Base-by-base conservation (phyloP, 2,888 invertebrate genomes). In the Megamerina dolium region DNA sequence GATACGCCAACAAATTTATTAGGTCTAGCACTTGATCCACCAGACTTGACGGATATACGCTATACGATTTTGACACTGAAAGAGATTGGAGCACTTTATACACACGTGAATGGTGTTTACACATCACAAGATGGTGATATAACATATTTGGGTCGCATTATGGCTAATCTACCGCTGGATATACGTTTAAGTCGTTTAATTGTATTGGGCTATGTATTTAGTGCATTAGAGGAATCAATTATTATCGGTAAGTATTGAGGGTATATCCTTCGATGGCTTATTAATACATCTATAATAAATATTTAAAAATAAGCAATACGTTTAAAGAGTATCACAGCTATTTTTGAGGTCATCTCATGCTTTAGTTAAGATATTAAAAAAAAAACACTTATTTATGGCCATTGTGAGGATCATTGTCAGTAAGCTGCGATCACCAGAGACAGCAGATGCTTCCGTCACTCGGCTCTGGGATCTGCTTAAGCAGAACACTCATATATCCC, bases 11-110 rank as follows among this genome's bases (percentile, higher is more conserved):
- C 76, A 27, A 81, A 85, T 21, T 77, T 95, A 20, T 73, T 96
- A 0, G 90, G 87, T 0, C 70, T 89, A 21, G 88, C 93, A 2
- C 75, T 96, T 68, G 84, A 89, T 58, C 91, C 93, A 13, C 96
- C 96, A 0, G 82, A 88, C 64, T 74, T 91, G 27, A 77, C 77
- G 17, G 87, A 89, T 61, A 85, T 96, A 54, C 80, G 83, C 48
- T 77, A 81, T 41, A 90, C 93, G 1, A 77, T 95, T 51, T 76
- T 90, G n/a, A 74, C 81, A 30, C 74, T 96, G 3, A 95, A 94
- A 75, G 70, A 88, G 82, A 74, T 82, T n/a, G 92, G 94, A 8
- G 94, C 86, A 0, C 64, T 95, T 8, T 78, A 82, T 44, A 77
- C 77, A 23, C 78, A 77, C 0, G 65, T 76, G 1, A 72, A 78